These are phyloP conservation scores for Agrenia bidenticulata DNA, from an alignment of 2,888 invertebrate species.

Conservation along the genomic window DNA sequence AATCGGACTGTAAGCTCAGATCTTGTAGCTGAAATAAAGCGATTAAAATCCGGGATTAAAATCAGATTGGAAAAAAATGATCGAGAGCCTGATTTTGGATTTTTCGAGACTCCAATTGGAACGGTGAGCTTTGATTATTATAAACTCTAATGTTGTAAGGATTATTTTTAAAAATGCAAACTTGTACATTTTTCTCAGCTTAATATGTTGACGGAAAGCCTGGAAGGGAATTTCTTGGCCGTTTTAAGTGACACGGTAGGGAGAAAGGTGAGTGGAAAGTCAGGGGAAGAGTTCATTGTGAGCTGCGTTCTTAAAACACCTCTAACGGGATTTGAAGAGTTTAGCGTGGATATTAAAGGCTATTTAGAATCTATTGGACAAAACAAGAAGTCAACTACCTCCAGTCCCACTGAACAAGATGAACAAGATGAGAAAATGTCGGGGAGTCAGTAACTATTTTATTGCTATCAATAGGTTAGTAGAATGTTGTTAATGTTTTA, in stretches of 20 bases:
- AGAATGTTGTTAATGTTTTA: too few relatives aligned
- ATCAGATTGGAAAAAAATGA: constrained; percentile 67
- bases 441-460: too few relatives aligned
- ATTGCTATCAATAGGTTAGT: too few relatives aligned
- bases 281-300: constrained; percentile 63
- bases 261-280: constrained; percentile 33
- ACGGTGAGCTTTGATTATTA: too few relatives aligned
- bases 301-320: constrained; percentile 61
- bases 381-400: too few relatives aligned
- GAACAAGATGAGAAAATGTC: too few relatives aligned
- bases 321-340: constrained; percentile 64
- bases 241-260: constrained; percentile 63
- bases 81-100: constrained; percentile 70
- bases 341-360: constrained; percentile 73
- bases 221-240: constrained; percentile 72
- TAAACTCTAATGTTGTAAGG: neutral
- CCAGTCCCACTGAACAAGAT: too few relatives aligned
- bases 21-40: constrained; percentile 64
- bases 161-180: neutral
- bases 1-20: constrained; percentile 67
- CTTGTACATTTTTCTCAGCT: constrained; percentile 60
- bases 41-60: constrained; percentile 69
- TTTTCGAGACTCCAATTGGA: constrained; percentile 68
- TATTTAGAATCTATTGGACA: too few relatives aligned
- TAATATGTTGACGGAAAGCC: constrained; percentile 68